A percentile compares a stretch with the other conserved stretches of the same genome.
Evolutionary conservation across 2,888 invertebrate species (phyloP).

Genomic region (Nineta flava): DNA sequence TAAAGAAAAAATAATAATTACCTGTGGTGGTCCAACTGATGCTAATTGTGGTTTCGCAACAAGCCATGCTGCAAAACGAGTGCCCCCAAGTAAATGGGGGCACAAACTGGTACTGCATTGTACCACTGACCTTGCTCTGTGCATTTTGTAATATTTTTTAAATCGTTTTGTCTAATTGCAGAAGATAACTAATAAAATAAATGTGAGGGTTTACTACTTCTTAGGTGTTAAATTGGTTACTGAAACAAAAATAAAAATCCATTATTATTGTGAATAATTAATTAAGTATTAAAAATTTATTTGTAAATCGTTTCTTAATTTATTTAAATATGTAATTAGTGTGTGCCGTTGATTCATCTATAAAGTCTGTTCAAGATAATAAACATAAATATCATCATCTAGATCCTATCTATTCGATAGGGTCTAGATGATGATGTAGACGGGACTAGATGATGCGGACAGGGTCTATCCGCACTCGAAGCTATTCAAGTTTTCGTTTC

Average conservation of each 20-base stretch:
- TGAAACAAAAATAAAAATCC: slow-evolving; percentile 1
- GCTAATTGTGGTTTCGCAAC: slow-evolving; percentile 40
- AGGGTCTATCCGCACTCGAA: too few species aligned
- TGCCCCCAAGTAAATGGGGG: slow-evolving; percentile 18
- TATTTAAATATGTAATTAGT: too few species aligned
- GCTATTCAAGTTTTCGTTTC: too few species aligned
- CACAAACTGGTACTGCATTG: slow-evolving; percentile 41
- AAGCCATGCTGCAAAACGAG: slow-evolving; percentile 70
- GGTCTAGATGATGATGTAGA: too few species aligned
- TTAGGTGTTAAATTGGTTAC: slow-evolving; percentile 1
- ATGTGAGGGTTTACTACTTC: too few species aligned
- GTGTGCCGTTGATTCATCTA: too few species aligned
- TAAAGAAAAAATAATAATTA: background rate
- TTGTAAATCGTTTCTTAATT: background rate
- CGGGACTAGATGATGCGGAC: too few species aligned
- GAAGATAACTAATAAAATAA: too few species aligned
- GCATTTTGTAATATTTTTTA: slow-evolving; percentile 37
- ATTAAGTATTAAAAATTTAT: background rate
- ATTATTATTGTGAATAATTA: background rate
- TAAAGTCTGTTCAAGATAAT: too few species aligned
- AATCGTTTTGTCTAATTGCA: too few species aligned
- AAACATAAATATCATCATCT: too few species aligned
- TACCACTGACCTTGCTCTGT: slow-evolving; percentile 62
- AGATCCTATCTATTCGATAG: too few species aligned
- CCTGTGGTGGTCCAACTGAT: slow-evolving; percentile 15